Evolutionary conservation across 2,113 vertebrate species (phyloP).

Genomic region (Tursiops truncatus): DNA sequence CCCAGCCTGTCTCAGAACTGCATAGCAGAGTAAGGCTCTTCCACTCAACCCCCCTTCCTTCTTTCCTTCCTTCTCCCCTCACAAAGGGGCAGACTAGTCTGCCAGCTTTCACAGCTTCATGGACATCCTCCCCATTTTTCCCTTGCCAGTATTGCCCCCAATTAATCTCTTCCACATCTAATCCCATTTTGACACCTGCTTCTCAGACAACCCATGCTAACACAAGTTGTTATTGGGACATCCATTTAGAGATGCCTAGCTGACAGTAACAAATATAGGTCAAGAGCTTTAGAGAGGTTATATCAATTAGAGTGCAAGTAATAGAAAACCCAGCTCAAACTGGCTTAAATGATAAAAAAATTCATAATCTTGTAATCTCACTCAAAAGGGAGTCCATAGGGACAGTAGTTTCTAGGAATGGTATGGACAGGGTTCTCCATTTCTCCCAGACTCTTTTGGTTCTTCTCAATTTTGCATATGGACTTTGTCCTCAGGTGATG

Average conservation of each 20-base stretch:
- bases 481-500: neutral
- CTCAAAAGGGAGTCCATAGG: neutral
- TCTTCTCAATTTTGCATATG: neutral
- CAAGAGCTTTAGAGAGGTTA: neutral
- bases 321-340: neutral
- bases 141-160: neutral
- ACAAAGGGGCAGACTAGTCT: neutral
- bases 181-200: neutral
- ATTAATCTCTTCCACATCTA: neutral
- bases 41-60: neutral
- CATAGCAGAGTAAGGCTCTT: neutral
- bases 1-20: neutral
- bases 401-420: neutral
- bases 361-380: neutral
- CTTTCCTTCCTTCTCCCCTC: neutral
- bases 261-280: neutral
- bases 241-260: neutral
- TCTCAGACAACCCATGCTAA: neutral
- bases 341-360: neutral
- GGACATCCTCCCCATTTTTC: neutral
- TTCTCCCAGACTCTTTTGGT: neutral
- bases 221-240: neutral
- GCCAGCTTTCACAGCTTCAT: neutral
- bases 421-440: neutral
- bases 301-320: neutral